These are phyloP conservation scores for Spermophilus dauricus DNA, from an alignment of 2,113 vertebrate species.

Conservation along the genomic window DNA sequence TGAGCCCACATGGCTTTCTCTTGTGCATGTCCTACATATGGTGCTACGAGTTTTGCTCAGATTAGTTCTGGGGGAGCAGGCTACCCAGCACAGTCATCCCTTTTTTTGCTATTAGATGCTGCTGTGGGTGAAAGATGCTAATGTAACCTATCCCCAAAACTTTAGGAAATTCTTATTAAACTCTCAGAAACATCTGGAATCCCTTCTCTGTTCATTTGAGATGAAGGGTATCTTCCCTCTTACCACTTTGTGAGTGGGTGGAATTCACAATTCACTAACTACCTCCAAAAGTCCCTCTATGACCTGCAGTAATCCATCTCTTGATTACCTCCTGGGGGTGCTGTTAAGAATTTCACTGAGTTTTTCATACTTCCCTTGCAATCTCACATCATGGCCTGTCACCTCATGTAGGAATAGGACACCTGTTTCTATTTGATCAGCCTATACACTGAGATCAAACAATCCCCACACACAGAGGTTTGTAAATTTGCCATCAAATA, in stretches of 20 bases:
- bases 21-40: background rate
- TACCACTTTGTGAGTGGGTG: background rate
- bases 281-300: background rate
- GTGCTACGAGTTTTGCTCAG: background rate
- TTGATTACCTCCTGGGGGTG: background rate
- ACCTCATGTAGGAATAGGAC: background rate
- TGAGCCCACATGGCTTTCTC: background rate
- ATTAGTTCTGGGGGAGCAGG: background rate
- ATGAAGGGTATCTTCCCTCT: background rate
- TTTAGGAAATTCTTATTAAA: background rate
- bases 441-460: background rate
- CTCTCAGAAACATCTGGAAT: background rate
- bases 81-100: background rate
- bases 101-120: slow-evolving; percentile 29
- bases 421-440: background rate
- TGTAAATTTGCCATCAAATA: background rate
- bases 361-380: background rate
- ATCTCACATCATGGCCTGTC: background rate
- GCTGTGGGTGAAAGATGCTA: background rate
- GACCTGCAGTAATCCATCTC: background rate
- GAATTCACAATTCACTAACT: background rate
- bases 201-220: background rate
- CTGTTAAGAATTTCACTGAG: slow-evolving; percentile 18
- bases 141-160: background rate
- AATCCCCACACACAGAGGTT: background rate